These are phyloP conservation scores for Archips crataeganus DNA, from an alignment of 2,888 invertebrate species.

Conservation along the genomic window DNA sequence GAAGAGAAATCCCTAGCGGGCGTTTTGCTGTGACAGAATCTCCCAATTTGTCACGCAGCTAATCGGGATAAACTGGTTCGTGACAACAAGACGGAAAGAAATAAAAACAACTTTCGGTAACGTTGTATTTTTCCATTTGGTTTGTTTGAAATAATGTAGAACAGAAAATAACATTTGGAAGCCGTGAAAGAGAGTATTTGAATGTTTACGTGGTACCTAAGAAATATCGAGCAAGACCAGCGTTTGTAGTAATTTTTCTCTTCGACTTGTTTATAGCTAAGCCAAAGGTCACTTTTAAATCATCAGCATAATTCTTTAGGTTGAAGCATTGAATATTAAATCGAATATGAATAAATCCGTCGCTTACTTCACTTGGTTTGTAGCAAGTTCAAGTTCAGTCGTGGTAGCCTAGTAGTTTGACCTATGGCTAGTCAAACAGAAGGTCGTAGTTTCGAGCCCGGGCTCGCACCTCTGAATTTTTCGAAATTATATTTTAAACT, in stretches of 20 bases:
- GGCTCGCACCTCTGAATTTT: no score
- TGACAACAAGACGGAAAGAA: slow-evolving; percentile 32
- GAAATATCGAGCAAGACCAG: slow-evolving; percentile 6
- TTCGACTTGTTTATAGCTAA: not conserved
- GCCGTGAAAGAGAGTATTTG: not conserved
- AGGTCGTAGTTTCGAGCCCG: no score
- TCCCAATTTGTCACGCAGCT: slow-evolving; percentile 38
- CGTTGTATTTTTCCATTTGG: slow-evolving; percentile 21
- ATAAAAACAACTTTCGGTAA: slow-evolving; percentile 31
- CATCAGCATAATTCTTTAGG: not conserved
- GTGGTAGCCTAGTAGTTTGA: no score
- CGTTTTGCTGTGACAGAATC: slow-evolving; percentile 28
- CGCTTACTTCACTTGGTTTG: not conserved
- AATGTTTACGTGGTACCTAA: slow-evolving; percentile 1
- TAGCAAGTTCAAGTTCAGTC: no score
- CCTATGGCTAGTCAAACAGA: no score
- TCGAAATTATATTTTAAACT: no score
- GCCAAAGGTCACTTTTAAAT: not conserved
- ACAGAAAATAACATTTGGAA: not conserved
- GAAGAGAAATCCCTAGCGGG: slow-evolving; percentile 29
- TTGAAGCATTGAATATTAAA: not conserved
- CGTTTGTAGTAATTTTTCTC: not conserved
- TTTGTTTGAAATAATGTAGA: slow-evolving; percentile 8
- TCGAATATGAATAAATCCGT: not conserved
- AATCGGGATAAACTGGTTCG: slow-evolving; percentile 42